Percentiles rank a stretch among this genome's conserved stretches.
These are phyloP conservation scores for Sarotherodon lohbergeri DNA, from an alignment of 2,113 vertebrate genomes.

Conservation along the genomic window DNA sequence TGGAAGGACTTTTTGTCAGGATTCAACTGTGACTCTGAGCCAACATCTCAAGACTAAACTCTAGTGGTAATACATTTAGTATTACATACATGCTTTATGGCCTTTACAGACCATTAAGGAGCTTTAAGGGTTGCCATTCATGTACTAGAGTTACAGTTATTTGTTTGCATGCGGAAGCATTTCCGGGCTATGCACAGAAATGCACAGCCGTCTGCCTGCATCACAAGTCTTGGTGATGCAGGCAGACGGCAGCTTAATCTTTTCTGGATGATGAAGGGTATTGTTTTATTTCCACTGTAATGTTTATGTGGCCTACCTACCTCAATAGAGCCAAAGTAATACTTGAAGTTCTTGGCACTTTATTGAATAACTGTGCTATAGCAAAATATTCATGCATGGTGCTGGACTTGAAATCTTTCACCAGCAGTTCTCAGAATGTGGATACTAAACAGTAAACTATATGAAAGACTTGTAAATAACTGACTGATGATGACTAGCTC, in stretches of 20 bases:
- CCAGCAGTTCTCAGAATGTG: background rate
- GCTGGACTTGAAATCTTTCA: background rate
- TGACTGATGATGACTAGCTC: background rate
- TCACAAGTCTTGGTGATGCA: background rate
- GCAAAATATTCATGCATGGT: background rate
- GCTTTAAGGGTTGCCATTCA: background rate
- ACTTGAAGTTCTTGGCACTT: background rate
- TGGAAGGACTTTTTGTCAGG: background rate
- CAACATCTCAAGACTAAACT: background rate
- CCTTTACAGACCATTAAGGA: background rate
- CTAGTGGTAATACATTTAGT: background rate
- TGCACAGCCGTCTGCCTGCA: too few relatives aligned
- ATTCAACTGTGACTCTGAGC: rapidly evolving
- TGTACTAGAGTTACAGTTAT: background rate
- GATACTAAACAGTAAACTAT: background rate
- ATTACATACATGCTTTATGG: background rate
- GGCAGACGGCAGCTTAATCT: background rate
- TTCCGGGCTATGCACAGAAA: background rate
- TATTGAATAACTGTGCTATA: background rate
- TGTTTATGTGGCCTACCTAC: background rate
- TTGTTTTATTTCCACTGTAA: background rate
- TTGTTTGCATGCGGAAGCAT: background rate
- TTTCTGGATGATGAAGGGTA: background rate
- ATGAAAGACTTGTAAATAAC: background rate
- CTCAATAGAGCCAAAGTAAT: background rate